Evolutionary conservation across 2,797 vertebrate species (phyloP).

Genomic region (Picus viridis): DNA sequence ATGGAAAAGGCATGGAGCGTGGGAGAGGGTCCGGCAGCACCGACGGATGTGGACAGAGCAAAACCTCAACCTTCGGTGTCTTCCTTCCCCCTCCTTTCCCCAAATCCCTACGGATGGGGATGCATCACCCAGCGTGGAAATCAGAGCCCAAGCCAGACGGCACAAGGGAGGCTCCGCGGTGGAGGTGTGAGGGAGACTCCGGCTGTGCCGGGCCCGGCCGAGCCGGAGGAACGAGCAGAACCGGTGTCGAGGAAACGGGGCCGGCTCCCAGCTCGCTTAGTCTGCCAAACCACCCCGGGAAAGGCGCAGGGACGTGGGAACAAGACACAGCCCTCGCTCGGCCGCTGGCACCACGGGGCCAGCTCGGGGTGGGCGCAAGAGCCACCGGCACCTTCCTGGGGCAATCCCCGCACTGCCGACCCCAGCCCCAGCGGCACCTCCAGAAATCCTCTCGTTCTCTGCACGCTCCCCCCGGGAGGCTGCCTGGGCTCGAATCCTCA

Average conservation of each 20-base stretch:
- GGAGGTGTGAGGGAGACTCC: not conserved
- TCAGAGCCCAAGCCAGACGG: accelerated
- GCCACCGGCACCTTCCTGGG: accelerated
- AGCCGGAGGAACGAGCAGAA: slow-evolving; percentile 34
- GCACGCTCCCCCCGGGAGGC: accelerated
- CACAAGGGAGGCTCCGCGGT: no score
- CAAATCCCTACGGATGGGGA: accelerated
- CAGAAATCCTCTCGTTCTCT: not conserved
- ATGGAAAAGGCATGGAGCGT: not conserved
- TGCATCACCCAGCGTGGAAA: accelerated
- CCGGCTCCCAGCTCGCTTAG: not conserved
- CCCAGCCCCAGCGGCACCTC: not conserved
- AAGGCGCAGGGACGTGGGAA: not conserved
- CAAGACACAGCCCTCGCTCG: not conserved
- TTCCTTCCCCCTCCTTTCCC: not conserved
- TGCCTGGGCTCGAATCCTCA: not conserved
- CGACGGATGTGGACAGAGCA: accelerated
- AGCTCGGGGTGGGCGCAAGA: not conserved
- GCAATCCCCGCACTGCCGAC: not conserved
- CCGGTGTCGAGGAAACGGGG: not conserved
- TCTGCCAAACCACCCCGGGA: not conserved
- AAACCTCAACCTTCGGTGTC: accelerated
- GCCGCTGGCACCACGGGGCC: not conserved
- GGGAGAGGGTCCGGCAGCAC: accelerated
- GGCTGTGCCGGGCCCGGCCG: not conserved